Base-by-base conservation (phyloP, 2,888 invertebrate species). In the Deilephila elpenor region DNA sequence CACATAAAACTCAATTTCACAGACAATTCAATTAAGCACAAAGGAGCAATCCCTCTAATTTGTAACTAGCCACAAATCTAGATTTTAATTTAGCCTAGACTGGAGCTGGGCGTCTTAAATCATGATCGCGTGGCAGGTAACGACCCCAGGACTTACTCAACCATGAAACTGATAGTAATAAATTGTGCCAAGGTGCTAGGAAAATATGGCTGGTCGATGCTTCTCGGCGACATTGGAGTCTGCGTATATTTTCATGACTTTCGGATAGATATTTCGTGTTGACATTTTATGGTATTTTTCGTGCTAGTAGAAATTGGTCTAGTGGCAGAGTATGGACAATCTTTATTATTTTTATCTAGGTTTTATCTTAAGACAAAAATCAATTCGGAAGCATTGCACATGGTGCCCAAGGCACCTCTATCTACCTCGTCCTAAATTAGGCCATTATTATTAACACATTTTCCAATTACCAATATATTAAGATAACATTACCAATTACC, bases 81-180 rank as follows among this genome's bases (percentile, higher is more conserved):
- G 84, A 82, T 84, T 85, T 87, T 87, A 89, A 89, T 89, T 89
- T 82, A 83, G 82, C 87, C 81, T 80, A 85, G 88, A 86, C 86
- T 80, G 82, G 77, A 77, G 78, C 84, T 88, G 82, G 87, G 80
- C 79, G 73, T 73, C 75, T 83, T 91, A 91, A 91, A 91, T 91
- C 91, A 91, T 88, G 59, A 90, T 88, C 89, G 89, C 85, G 74
- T 84, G 90, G 87, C 88, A 86, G 85, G 86, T 87, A 87, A 86
- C 88, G 86, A 86, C 82, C 79, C 74, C 70, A 82, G 74, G 78
- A 77, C 76, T 82, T 83, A 87, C 80, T 88, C 83, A 80, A 78
- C 84, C 84, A 89, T 85, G 86, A 87, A 89, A 85, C 80, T 83
- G 91, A 91, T 91, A 90, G 89, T 89, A 88, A 90, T 91, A 89